Evolutionary conservation across 2,888 invertebrate species (phyloP), one percentile per base, ranked within the genome.

Genomic region (Ornithoptera priamus): DNA sequence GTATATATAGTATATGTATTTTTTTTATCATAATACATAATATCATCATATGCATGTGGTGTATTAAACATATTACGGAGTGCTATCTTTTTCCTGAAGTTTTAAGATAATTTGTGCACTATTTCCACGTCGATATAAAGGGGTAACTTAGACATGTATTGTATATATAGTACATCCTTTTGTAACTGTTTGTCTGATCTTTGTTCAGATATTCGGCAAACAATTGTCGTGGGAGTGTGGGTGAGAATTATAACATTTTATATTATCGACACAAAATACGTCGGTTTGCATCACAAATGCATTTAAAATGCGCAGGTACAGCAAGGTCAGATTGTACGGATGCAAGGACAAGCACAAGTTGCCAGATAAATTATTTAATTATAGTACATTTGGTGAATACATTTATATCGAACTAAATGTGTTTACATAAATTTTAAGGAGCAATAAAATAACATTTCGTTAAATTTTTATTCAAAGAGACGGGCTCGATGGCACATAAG

Each of bases 251-350:
- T 60, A 30, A 65, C 61, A 53, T 62, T 63, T 63, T 61, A 63
- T 20, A 70, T 67, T 67, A 64, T 70, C 46, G 62, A 67, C 56
- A 60, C 70, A 70, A 70, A 67, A 70, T 67, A 67, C 67, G 66
- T 60, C 17, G 67, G 42, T 56, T 70, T 70, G 64, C 70, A 70
- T 70, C 70, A 67, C 60, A 59, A 24, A 24, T 61, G 67, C 64
- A 70, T 67, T 70, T 61, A 67, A 67, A 67, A 67, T 70, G 67
- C 70, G 60, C 60, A 64, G 42, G 46, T 50, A 46, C 57, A 58
- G 30, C 70, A 70, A 70, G 70, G 67, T 70, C 70, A 70, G 39
- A 42, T 63, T 36, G 36, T 60, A 70, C 53, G 70, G 67, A 60
- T 64, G 46, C 57, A 70, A 67, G 67, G 69, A 70, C 69, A 24